Percentiles rank a stretch among this genome's conserved stretches.
phyloP scores from a whole-genome alignment of 2,888 invertebrate species.

The Agrenia bidenticulata region DNA sequence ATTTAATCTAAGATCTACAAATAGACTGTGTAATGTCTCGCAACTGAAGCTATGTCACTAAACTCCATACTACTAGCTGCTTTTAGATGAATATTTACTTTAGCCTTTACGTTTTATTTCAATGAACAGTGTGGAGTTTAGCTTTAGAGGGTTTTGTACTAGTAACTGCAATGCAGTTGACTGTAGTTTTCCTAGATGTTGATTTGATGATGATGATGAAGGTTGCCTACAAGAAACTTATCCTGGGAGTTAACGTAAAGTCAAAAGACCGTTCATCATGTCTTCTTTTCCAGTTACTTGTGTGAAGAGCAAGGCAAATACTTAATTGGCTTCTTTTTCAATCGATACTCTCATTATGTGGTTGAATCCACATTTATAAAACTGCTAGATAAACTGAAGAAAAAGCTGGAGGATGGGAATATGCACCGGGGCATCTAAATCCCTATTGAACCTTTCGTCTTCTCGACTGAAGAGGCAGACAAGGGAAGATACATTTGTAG shows the following conservation, averaged over 20 bases:
- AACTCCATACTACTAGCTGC: background rate
- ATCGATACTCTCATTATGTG: conserved; percentile 42
- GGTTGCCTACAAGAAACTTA: too few species aligned
- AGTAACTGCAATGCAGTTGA: too few species aligned
- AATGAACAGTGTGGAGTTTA: too few species aligned
- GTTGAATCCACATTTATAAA: conserved; percentile 28
- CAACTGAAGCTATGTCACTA: background rate
- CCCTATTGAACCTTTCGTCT: too few species aligned
- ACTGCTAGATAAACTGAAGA: background rate
- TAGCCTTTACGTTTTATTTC: too few species aligned
- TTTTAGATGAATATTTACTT: too few species aligned
- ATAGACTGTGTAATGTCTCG: conserved; percentile 10
- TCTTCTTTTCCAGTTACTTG: too few species aligned
- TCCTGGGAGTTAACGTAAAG: too few species aligned
- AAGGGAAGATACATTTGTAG: background rate
- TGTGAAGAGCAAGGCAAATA: conserved; percentile 1
- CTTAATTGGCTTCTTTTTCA: conserved; percentile 23
- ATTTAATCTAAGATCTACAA: conserved; percentile 5
- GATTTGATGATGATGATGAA: too few species aligned
- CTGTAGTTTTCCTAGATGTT: too few species aligned
- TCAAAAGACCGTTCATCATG: too few species aligned
- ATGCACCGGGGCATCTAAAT: background rate
- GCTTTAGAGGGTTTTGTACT: too few species aligned
- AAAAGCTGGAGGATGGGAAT: background rate
- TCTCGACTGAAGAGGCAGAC: background rate